Conservation (phyloP, 2,888 invertebrate species). For the Drosophila paracracens region DNA sequence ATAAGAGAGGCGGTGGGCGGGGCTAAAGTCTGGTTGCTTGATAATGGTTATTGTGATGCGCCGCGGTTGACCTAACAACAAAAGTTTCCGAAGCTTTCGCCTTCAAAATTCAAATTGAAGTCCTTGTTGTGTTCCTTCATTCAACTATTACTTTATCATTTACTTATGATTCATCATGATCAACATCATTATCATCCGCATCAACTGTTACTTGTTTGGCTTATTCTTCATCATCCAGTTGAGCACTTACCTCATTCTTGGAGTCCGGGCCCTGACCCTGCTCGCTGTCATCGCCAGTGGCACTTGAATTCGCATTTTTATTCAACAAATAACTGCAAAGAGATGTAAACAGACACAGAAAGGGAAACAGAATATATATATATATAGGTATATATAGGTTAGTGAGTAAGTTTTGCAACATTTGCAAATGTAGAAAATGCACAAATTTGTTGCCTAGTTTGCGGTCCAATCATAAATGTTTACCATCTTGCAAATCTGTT, state of each 20-base stretch:
- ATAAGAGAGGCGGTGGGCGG: background rate
- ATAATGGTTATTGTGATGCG: background rate
- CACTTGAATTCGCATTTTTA: conserved; percentile 58
- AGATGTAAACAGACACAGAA: background rate
- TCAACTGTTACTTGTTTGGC: background rate
- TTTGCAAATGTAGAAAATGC: conserved; percentile 52
- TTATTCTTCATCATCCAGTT: conserved; percentile 16
- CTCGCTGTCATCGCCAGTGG: conserved; percentile 71
- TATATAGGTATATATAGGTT: conserved; percentile 1
- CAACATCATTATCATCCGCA: conserved; percentile 7
- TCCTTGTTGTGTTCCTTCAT: conserved; percentile 20
- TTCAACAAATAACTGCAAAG: conserved; percentile 65
- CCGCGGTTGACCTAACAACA: conserved; percentile 18
- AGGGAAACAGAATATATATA: background rate
- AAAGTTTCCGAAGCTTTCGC: conserved; percentile 42
- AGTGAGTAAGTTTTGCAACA: conserved; percentile 24
- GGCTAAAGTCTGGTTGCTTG: background rate
- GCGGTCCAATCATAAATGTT: conserved; percentile 14
- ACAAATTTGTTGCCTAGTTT: conserved; percentile 61
- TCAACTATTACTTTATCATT: conserved; percentile 9
- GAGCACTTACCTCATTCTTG: conserved; percentile 71
- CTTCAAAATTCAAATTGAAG: conserved; percentile 55
- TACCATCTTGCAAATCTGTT: conserved; percentile 2
- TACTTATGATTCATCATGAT: background rate
- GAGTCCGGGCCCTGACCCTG: conserved; percentile 71